Base-by-base conservation (phyloP, 2,888 invertebrate genomes). In the Chrysolina haemoptera region DNA sequence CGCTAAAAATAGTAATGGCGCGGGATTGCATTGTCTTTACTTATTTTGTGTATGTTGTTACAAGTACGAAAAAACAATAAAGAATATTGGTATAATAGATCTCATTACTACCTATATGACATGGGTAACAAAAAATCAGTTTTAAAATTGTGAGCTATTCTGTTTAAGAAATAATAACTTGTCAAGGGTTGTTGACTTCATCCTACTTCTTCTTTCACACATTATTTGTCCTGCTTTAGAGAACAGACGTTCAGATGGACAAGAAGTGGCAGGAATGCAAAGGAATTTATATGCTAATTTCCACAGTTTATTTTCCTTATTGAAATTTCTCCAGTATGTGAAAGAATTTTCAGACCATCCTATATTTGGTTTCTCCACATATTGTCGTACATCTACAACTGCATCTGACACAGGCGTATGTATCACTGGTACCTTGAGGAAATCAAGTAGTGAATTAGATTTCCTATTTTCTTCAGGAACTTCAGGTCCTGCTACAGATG, bases 181-280 rank as follows among this genome's bases (percentile, higher is more conserved):
- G 18, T 71, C 41, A 41, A 71, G 41, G 9, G 53, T 64, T 20
- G 0, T 55, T 55, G 70, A 14, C 8, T 71, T 71, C 16, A 71
- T 8, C 11, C 59, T 27, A 43, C 64, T 71, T 16, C 65, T 6
- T 22, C 41, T 64, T 5, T 70, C 64, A 14, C 41, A 40, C 59
- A 71, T 64, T 22, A 71, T 65, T n/a, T 40, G 22, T 22, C 70
- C 65, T 12, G 70, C 70, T 70, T 22, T 53, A n/a, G 70, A 65
- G 20, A 71, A 71, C n/a, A 71, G 20, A 11, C 46, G 64, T 71
- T 71, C 70, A 22, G 70, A 65, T 55, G 65, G 70, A 9, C 64
- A 50, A 5, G 70, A 71, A 40, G 70, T 71, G 22, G 64, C 70
- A 12, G 70, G 65, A 40, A 65, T 65, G 27, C 64, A 70, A 14